Evolutionary conservation across 2,113 vertebrate genomes (phyloP).

Genomic region (Rana temporaria): DNA sequence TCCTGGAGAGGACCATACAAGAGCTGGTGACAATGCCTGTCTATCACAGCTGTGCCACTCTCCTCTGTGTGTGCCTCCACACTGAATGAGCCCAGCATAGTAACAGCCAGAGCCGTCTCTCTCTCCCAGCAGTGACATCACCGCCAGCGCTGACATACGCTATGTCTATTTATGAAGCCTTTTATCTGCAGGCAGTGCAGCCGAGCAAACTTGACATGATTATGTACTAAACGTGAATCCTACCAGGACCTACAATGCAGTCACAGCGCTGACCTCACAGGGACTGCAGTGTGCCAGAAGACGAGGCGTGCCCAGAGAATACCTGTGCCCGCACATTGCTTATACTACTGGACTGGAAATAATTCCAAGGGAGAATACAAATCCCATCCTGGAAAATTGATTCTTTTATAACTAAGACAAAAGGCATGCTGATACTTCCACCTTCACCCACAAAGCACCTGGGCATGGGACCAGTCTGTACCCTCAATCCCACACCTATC

Average conservation of each 20-base stretch:
- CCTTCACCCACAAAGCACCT: no score
- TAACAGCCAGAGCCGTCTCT: conserved; percentile 63
- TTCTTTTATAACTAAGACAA: no score
- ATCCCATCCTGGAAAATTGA: no score
- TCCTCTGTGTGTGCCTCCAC: conserved; percentile 61
- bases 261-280: background rate
- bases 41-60: conserved; percentile 59
- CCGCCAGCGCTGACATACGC: conserved; percentile 75
- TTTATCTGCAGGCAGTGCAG: conserved; percentile 81
- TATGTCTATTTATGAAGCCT: conserved; percentile 69
- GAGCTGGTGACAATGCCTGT: conserved; percentile 59
- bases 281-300: background rate
- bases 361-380: no score
- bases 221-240: conserved; percentile 82
- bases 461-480: no score
- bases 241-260: conserved; percentile 60
- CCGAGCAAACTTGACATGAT: conserved; percentile 80
- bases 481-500: no score
- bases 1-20: conserved; percentile 20
- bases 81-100: conserved; percentile 68
- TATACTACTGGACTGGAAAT: no score
- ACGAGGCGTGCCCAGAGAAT: background rate
- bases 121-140: conserved; percentile 82
- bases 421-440: no score
- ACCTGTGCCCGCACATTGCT: no score